A percentile compares a stretch with the other conserved stretches of the same genome.
These are phyloP conservation scores for Lepidostoma basale DNA, from an alignment of 1,140 invertebrate species.

Conservation along the genomic window DNA sequence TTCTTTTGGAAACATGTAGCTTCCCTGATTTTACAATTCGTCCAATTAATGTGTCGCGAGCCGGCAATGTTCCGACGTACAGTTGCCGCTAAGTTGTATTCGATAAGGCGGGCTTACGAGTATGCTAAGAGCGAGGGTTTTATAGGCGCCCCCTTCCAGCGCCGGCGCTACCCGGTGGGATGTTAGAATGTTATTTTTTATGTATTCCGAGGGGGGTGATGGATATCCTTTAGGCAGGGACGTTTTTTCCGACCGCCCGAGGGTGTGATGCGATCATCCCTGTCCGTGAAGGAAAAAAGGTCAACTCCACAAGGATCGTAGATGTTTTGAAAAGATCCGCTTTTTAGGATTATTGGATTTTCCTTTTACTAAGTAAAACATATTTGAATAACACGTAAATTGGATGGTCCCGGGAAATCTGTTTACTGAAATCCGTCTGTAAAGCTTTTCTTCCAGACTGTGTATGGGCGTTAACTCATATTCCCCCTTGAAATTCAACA, in stretches of 20 bases:
- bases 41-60: too few relatives aligned
- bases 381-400: constrained; percentile 29
- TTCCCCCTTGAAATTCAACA: too few relatives aligned
- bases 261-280: constrained; percentile 43
- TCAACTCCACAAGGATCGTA: constrained; percentile 8
- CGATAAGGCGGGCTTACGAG: constrained; percentile 45
- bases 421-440: too few relatives aligned
- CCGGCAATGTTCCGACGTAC: too few relatives aligned
- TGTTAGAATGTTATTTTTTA: constrained; percentile 45
- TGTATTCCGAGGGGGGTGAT: constrained; percentile 45
- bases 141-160: neutral
- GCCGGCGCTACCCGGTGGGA: constrained; percentile 17
- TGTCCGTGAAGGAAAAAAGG: constrained; percentile 18
- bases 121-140: constrained; percentile 39
- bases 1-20: too few relatives aligned
- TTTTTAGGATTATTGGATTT: constrained; percentile 29
- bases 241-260: constrained; percentile 36
- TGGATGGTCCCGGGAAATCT: too few relatives aligned
- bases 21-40: too few relatives aligned
- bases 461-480: too few relatives aligned
- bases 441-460: too few relatives aligned
- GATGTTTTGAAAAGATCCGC: constrained; percentile 21
- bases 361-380: constrained; percentile 20
- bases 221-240: constrained; percentile 44
- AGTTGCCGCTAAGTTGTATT: constrained; percentile 44